These are phyloP conservation scores for Sarcophaga variegata DNA, from an alignment of 2,888 invertebrate genomes.

Conservation along the genomic window DNA sequence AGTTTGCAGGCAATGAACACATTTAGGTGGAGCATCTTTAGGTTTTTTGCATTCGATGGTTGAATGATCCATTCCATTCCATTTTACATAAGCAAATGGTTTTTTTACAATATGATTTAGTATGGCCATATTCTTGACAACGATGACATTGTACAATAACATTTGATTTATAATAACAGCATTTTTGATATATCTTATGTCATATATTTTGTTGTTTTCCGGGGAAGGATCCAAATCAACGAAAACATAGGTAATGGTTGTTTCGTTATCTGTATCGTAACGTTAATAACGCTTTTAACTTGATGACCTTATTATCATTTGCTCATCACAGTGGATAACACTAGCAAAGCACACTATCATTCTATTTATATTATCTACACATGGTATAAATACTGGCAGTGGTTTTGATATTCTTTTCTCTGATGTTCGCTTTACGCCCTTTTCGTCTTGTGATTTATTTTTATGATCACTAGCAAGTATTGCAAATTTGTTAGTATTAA, in stretches of 20 bases:
- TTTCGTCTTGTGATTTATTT: not conserved
- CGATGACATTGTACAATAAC: slow-evolving; percentile 4
- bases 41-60: too few relatives aligned
- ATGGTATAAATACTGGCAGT: not conserved
- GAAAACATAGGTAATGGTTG: not conserved
- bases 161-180: slow-evolving; percentile 20
- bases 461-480: not conserved
- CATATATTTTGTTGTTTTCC: not conserved
- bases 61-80: too few relatives aligned
- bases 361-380: slow-evolving; percentile 31
- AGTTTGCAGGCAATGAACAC: too few relatives aligned
- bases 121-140: not conserved
- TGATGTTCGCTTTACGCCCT: slow-evolving; percentile 7
- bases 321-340: not conserved
- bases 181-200: not conserved
- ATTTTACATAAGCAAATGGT: not conserved
- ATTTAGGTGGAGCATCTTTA: too few relatives aligned
- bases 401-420: not conserved
- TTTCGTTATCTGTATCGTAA: not conserved
- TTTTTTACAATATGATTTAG: slow-evolving; percentile 21
- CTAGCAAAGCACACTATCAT: slow-evolving; percentile 1
- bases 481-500: slow-evolving; percentile 7
- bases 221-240: too few relatives aligned
- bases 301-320: slow-evolving; percentile 23
- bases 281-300: slow-evolving; percentile 21